Percentiles rank a stretch among this genome's conserved stretches.
Conservation (phyloP, 2,888 invertebrate species). For the Cotesia congregata region DNA sequence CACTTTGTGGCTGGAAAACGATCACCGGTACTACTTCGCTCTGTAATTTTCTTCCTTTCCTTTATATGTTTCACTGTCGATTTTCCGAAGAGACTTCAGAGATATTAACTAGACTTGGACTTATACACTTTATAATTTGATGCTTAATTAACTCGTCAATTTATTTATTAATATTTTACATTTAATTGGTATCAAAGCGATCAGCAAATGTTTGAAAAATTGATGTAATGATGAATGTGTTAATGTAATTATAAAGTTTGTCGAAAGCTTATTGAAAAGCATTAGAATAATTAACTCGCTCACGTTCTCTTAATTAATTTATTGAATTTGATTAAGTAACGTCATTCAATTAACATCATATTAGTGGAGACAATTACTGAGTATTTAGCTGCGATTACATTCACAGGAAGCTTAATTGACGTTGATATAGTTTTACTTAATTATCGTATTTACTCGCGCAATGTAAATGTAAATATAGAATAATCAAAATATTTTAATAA, state of each 20-base stretch:
- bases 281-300: background rate
- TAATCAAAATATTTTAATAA: too few relatives aligned
- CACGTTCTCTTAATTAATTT: background rate
- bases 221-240: too few relatives aligned
- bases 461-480: too few relatives aligned
- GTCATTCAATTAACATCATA: background rate
- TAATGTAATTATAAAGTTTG: too few relatives aligned
- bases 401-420: background rate
- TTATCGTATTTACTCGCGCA: too few relatives aligned
- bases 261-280: background rate
- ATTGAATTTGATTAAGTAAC: background rate
- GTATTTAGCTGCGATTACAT: background rate
- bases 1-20: slow-evolving; percentile 35
- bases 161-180: too few relatives aligned
- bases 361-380: background rate
- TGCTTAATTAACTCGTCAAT: too few relatives aligned
- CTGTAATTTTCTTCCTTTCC: background rate
- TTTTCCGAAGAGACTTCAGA: background rate
- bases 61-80: slow-evolving; percentile 3
- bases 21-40: slow-evolving; percentile 20
- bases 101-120: background rate
- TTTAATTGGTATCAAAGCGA: too few relatives aligned
- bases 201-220: too few relatives aligned
- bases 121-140: too few relatives aligned
- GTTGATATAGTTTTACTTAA: too few relatives aligned